Evolutionary conservation across 2,888 invertebrate species (phyloP), one percentile per base, ranked within the genome.

Genomic region (Spodoptera littoralis): DNA sequence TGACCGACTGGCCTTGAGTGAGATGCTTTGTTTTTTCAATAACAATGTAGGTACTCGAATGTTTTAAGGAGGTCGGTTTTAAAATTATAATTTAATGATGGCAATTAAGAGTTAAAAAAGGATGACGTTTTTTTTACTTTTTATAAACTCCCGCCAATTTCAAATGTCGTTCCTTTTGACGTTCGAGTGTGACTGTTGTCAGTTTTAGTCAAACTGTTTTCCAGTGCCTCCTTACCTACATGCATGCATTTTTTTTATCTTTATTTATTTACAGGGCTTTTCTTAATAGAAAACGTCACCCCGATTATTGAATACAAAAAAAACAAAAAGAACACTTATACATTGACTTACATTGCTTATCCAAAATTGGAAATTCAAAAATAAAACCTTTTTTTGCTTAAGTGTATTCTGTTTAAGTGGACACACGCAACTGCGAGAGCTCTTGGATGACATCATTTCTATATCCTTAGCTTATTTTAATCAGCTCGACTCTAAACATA

Each of bases 1-100:
- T 87, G 80, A 77, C 76, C 74, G 69, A 60, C 52, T 85, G 81
- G 79, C 87, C 87, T 88, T 87, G 86, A 77, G 66, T n/a, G 61
- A 75, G 77, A 73, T 65, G 69, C 68, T 84, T 84, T 84, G 77
- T 83, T 82, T 81, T 82, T 82, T 76, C 42, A 22, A 65, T 50
- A 55, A 64, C 59, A 78, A 63, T 70, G 46, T n/a, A n/a, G n/a
- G n/a, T 70, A 63, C 63, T 63, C 27, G 18, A 49, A 52, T 43
- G 27, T 42, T 65, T 48, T 44, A 58, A 24, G 48, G 44, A 50
- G 22, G 18, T 65, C 30, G 46, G 62, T 76, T 72, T 53, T 24
- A 51, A 75, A 58, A 27, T 64, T 58, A 36, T 60, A 62, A 65
- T 60, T 36, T 51, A 51, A 43, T 46, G 30, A 13, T 45, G 24